phyloP scores from a whole-genome alignment of 2,888 invertebrate genomes.

The Augiades crinisus region DNA sequence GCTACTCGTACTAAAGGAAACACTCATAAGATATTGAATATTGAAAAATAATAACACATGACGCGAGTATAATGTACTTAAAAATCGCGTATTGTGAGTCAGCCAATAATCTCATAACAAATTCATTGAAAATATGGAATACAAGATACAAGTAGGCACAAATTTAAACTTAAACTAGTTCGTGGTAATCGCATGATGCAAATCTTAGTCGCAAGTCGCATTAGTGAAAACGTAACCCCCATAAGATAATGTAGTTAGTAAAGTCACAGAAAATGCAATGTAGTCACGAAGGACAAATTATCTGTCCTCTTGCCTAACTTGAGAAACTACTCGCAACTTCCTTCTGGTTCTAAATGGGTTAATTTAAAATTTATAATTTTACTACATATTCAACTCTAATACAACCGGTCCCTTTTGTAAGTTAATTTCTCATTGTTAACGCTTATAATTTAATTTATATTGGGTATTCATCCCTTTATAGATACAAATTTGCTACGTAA shows the following conservation, averaged over 20 bases:
- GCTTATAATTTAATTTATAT: slow-evolving; percentile 5
- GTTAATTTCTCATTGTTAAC: slow-evolving; percentile 14
- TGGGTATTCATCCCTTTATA: too few species aligned
- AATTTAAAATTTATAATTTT: slow-evolving; percentile 20
- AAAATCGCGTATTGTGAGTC: too few species aligned
- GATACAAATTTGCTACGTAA: too few species aligned
- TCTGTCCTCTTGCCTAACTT: slow-evolving; percentile 7
- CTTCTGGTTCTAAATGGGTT: slow-evolving; percentile 13
- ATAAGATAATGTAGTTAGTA: slow-evolving; percentile 28
- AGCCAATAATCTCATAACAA: too few species aligned
- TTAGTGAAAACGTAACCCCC: not conserved
- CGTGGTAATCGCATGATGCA: not conserved
- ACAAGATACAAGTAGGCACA: too few species aligned
- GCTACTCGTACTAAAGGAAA: too few species aligned
- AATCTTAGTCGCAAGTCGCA: not conserved
- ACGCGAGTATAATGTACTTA: too few species aligned
- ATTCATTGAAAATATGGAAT: too few species aligned
- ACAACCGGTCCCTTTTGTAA: slow-evolving; percentile 11
- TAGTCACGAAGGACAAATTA: slow-evolving; percentile 13
- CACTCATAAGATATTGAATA: too few species aligned
- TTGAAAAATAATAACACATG: too few species aligned
- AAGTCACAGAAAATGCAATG: slow-evolving; percentile 29
- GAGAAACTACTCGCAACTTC: slow-evolving; percentile 12
- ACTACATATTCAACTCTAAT: slow-evolving; percentile 1
- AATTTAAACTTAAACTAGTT: too few species aligned